phyloP scores from a whole-genome alignment of 2,113 vertebrate genomes.

The Cebus imitator region DNA sequence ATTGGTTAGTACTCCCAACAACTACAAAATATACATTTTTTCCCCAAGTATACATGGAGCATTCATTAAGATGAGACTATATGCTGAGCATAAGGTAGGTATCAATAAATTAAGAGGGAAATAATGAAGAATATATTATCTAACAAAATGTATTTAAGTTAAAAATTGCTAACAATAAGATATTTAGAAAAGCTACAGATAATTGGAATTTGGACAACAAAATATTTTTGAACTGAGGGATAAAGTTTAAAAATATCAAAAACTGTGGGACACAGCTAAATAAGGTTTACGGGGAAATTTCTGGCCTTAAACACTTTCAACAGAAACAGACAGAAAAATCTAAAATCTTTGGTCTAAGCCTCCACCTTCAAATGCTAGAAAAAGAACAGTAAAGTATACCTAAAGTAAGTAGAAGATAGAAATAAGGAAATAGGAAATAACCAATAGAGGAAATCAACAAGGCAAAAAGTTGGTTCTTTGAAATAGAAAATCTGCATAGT shows the following conservation, averaged over 20 bases:
- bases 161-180: not conserved
- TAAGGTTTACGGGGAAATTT: not conserved
- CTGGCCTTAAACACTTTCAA: not conserved
- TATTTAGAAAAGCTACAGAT: not conserved
- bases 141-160: not conserved
- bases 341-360: not conserved
- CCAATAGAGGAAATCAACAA: not conserved
- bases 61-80: not conserved
- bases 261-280: not conserved
- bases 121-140: not conserved
- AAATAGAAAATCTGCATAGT: not conserved
- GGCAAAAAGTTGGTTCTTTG: not conserved
- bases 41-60: not conserved
- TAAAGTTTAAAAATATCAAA: not conserved
- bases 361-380: not conserved
- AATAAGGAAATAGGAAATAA: not conserved
- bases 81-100: not conserved
- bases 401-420: not conserved
- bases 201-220: not conserved
- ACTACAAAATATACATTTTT: not conserved
- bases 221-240: not conserved
- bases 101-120: not conserved
- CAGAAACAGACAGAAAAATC: not conserved
- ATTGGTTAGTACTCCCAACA: not conserved
- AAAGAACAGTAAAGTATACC: not conserved